phyloP scores from a whole-genome alignment of 1,140 invertebrate genomes.

The Procambarus clarkii region DNA sequence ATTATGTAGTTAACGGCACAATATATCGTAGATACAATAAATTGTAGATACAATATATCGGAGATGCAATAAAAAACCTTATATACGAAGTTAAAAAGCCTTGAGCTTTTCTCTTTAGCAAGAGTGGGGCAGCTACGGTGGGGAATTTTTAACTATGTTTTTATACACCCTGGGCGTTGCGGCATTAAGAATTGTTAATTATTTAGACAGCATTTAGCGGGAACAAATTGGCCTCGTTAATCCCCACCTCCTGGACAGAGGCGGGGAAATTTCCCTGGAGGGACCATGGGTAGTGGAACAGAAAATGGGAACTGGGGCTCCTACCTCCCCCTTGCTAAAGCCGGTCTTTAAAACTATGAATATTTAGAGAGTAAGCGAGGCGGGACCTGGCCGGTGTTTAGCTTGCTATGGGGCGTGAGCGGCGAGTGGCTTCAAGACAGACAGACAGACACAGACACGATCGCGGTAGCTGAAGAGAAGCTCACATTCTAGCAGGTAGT shows the following conservation, averaged over 20 bases:
- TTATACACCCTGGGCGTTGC: neutral
- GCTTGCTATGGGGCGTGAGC: too few species aligned
- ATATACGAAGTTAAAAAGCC: too few species aligned
- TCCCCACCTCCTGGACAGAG: constrained; percentile 27
- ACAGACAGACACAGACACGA: neutral
- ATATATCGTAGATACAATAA: too few species aligned
- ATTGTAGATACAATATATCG: too few species aligned
- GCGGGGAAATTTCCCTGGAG: constrained; percentile 47
- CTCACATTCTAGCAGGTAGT: too few species aligned
- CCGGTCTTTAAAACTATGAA: constrained; percentile 47
- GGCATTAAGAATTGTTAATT: constrained; percentile 51
- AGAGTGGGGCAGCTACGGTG: too few species aligned
- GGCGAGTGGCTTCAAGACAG: neutral
- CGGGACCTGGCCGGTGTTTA: neutral
- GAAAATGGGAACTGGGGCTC: constrained; percentile 32
- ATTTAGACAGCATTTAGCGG: constrained; percentile 58
- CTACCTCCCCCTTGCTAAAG: neutral
- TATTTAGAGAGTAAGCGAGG: constrained; percentile 25
- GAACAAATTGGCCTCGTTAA: constrained; percentile 56
- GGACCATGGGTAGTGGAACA: constrained; percentile 42
- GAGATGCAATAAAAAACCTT: too few species aligned
- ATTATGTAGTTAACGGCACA: too few species aligned
- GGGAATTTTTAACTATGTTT: too few species aligned
- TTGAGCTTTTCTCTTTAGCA: too few species aligned
- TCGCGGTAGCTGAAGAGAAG: too few species aligned